Percentiles rank a stretch among this genome's conserved stretches.
Evolutionary conservation across 1,140 invertebrate species (phyloP).

Genomic region (Melanaphis sacchari): DNA sequence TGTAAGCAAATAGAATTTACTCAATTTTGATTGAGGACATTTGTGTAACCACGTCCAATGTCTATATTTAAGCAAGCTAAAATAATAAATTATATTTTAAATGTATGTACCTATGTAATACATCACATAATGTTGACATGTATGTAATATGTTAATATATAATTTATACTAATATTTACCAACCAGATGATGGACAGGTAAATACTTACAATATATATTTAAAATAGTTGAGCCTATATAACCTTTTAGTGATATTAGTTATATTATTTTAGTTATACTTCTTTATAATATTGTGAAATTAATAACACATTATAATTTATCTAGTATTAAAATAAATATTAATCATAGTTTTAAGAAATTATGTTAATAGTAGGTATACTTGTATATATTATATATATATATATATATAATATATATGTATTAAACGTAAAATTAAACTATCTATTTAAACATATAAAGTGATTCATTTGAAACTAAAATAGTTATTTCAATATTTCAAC

Average conservation of each 20-base stretch:
- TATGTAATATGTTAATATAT: background rate
- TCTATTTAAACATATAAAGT: background rate
- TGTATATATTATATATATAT: background rate
- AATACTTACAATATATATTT: background rate
- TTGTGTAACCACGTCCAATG: background rate
- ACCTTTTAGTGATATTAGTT: background rate
- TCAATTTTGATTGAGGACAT: background rate
- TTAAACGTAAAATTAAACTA: background rate
- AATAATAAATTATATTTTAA: slow-evolving; percentile 21
- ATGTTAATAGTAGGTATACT: background rate
- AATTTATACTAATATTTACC: background rate
- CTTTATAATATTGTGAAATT: background rate
- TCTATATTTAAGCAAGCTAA: background rate
- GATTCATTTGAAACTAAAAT: too few relatives aligned
- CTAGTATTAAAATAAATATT: background rate
- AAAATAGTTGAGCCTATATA: background rate
- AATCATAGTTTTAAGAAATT: background rate
- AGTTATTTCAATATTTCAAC: too few relatives aligned
- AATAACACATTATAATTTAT: background rate
- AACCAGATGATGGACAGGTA: background rate
- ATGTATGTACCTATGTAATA: background rate
- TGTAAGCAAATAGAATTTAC: background rate
- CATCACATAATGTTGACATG: background rate
- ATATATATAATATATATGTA: background rate
- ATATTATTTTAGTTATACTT: background rate